phyloP scores from a whole-genome alignment of 30 jellyfish, hydroid and myxozoan genomes.

The Chrysaora quinquecirrha region DNA sequence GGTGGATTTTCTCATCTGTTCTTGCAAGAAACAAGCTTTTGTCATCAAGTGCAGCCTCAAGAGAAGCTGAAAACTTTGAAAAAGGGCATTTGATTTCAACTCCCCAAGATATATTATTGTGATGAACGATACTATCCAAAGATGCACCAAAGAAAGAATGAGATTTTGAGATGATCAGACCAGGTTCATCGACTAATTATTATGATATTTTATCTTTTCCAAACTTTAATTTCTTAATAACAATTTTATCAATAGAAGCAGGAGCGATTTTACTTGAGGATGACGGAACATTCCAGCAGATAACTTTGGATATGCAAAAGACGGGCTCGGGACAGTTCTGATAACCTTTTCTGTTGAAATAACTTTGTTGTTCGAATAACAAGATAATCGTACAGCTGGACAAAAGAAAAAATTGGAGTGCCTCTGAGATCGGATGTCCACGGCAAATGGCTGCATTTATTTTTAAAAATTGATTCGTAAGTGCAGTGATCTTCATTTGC shows the following conservation, averaged over 20 bases:
- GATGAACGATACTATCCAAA: constrained; percentile 2
- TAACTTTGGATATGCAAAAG: no score
- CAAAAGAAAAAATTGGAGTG: constrained; percentile 29
- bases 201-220: no score
- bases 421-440: constrained; percentile 57
- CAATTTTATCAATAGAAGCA: no score
- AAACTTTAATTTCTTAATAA: no score
- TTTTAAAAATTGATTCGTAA: constrained; percentile 10
- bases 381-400: constrained; percentile 53
- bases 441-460: constrained; percentile 45
- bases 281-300: no score
- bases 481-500: constrained; percentile 38
- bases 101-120: constrained; percentile 28
- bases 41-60: constrained; percentile 41
- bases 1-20: not conserved
- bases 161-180: constrained; percentile 28
- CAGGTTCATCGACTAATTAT: constrained; percentile 8
- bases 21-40: constrained; percentile 22
- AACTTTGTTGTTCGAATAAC: constrained; percentile 51
- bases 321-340: no score
- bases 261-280: no score
- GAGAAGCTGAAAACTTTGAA: constrained; percentile 32
- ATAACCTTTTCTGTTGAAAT: constrained; percentile 9
- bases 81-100: constrained; percentile 52
- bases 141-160: constrained; percentile 38